Conservation (phyloP, 2,113 vertebrate genomes). For the Perca fluviatilis region DNA sequence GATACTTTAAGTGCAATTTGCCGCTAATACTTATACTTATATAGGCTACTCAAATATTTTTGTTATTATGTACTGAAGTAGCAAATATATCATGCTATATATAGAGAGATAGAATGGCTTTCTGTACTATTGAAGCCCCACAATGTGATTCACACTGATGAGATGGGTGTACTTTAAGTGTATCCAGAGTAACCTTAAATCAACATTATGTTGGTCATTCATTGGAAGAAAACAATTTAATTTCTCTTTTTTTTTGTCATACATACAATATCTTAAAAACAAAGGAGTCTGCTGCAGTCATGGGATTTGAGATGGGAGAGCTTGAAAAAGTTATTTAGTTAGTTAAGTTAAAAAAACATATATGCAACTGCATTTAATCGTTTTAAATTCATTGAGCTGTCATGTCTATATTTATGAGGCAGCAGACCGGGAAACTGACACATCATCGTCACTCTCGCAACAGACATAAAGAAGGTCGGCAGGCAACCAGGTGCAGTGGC, state of each 20-base stretch:
- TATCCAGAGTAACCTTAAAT: neutral
- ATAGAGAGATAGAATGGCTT: neutral
- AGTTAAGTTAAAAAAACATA: too few species aligned
- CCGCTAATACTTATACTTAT: neutral
- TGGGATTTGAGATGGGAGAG: neutral
- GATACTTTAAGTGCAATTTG: neutral
- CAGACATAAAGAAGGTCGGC: slow-evolving; percentile 25
- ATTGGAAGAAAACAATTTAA: neutral
- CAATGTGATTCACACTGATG: neutral
- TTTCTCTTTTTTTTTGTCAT: neutral
- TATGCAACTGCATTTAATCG: slow-evolving; percentile 29
- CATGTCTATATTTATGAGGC: slow-evolving; percentile 20
- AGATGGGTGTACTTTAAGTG: neutral
- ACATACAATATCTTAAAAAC: neutral
- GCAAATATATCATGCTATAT: too few species aligned
- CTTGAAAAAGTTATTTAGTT: neutral
- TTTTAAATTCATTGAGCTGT: slow-evolving; percentile 36
- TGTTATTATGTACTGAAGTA: too few species aligned
- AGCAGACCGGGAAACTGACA: slow-evolving; percentile 15
- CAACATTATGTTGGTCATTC: neutral
- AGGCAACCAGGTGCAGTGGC: slow-evolving; percentile 24
- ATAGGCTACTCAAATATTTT: too few species aligned
- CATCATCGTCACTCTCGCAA: slow-evolving; percentile 15
- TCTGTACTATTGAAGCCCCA: neutral
- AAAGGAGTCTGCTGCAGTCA: neutral